phyloP scores from a whole-genome alignment of 2,888 invertebrate species.

The Tethea ocularis region DNA sequence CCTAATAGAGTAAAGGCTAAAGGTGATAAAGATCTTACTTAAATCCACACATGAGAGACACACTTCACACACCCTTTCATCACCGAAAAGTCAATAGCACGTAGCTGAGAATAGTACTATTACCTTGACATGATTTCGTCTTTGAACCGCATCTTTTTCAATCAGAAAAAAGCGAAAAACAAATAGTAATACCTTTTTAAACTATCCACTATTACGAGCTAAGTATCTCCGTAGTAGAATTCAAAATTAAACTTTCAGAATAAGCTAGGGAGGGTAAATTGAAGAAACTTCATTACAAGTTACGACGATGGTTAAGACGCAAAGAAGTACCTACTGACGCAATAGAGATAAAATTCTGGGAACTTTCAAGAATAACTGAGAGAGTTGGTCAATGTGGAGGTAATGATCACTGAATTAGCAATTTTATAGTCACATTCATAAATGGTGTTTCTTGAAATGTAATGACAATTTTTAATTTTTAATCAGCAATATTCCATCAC shows the following conservation, averaged over 20 bases:
- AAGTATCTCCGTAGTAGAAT: neutral
- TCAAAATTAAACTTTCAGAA: neutral
- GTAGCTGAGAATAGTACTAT: too few relatives aligned
- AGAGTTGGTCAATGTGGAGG: neutral
- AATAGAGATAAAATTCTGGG: neutral
- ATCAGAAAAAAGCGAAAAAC: neutral
- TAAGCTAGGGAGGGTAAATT: neutral
- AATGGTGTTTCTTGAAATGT: too few relatives aligned
- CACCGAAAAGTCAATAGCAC: too few relatives aligned
- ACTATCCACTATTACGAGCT: neutral
- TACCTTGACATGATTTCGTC: too few relatives aligned
- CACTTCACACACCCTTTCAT: too few relatives aligned
- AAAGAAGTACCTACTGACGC: neutral
- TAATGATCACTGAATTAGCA: neutral
- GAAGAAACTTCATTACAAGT: neutral
- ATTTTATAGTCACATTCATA: neutral
- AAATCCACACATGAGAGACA: too few relatives aligned
- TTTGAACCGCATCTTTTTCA: too few relatives aligned
- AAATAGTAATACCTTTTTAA: neutral
- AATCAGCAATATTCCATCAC: too few relatives aligned
- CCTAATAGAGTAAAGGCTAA: too few relatives aligned
- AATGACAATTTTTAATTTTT: neutral
- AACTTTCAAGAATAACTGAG: neutral
- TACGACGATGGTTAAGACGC: neutral
- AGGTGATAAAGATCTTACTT: too few relatives aligned